These are phyloP conservation scores for Solea senegalensis DNA, from an alignment of 2,113 vertebrate species.

Conservation along the genomic window DNA sequence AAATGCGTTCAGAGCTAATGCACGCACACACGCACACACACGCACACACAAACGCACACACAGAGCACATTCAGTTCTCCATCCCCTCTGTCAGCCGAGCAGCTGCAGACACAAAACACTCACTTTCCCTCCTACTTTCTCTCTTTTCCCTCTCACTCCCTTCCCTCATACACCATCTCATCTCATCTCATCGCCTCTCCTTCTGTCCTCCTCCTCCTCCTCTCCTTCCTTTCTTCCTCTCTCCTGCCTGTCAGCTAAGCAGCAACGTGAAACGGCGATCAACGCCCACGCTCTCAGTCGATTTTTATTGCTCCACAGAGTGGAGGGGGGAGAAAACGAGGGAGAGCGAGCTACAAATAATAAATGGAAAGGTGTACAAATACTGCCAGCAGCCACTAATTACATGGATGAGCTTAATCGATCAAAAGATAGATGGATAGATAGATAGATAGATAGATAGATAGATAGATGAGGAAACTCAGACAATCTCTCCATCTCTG, in stretches of 20 bases:
- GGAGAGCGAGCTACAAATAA: slow-evolving; percentile 16
- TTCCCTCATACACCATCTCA: slow-evolving; percentile 1
- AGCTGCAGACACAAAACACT: slow-evolving; percentile 58
- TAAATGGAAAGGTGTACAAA: slow-evolving; percentile 28
- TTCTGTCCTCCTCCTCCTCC: slow-evolving; percentile 17
- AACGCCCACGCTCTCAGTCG: slow-evolving; percentile 41
- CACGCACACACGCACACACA: slow-evolving; percentile 11
- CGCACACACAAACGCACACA: slow-evolving; percentile 16
- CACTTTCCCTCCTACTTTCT: slow-evolving; percentile 20
- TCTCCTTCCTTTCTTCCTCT: slow-evolving; percentile 31
- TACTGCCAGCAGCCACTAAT: slow-evolving; percentile 45
- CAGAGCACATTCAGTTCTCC: slow-evolving; percentile 46
- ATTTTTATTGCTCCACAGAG: slow-evolving; percentile 44
- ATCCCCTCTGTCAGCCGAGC: slow-evolving; percentile 40
- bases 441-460: background rate
- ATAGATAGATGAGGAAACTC: background rate
- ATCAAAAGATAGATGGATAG: background rate
- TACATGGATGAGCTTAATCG: slow-evolving; percentile 37
- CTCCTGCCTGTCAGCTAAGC: slow-evolving; percentile 57
- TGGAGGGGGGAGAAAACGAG: slow-evolving; percentile 10
- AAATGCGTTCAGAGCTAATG: slow-evolving; percentile 10
- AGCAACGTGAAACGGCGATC: slow-evolving; percentile 45
- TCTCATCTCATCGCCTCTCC: slow-evolving; percentile 18
- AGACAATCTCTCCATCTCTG: no score
- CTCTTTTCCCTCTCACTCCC: background rate